Percentiles rank a stretch among this genome's conserved stretches.
Conservation (phyloP, 1,140 invertebrate species). For the Zaprionus kolodkinae region DNA sequence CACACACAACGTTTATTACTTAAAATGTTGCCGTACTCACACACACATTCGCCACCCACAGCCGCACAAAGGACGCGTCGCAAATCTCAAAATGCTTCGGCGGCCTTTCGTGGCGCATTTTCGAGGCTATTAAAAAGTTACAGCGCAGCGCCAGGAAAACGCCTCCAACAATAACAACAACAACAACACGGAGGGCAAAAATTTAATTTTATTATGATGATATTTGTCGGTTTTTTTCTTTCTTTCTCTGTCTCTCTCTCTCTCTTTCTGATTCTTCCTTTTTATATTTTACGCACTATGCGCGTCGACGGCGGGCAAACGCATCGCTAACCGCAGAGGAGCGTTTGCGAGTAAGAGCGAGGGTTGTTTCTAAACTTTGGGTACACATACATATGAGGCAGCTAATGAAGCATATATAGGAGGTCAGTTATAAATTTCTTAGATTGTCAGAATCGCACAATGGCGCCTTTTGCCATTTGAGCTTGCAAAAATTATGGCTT, state of each 20-base stretch:
- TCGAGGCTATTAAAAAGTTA: conserved; percentile 64
- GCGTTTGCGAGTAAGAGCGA: not conserved
- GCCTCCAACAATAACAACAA: conserved; percentile 24
- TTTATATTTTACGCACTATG: conserved; percentile 51
- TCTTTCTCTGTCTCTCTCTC: conserved; percentile 24
- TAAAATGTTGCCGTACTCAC: conserved; percentile 31
- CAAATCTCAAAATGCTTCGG: conserved; percentile 53
- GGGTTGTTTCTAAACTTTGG: not conserved
- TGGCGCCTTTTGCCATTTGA: too few relatives aligned
- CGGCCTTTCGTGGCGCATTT: conserved; percentile 49
- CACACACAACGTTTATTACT: conserved; percentile 40
- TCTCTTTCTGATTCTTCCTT: conserved; percentile 30
- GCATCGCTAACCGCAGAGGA: conserved; percentile 44
- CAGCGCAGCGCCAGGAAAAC: conserved; percentile 32
- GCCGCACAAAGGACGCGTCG: conserved; percentile 3
- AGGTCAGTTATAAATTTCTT: too few relatives aligned
- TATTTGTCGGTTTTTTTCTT: conserved; percentile 20
- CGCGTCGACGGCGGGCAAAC: conserved; percentile 38
- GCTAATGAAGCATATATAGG: too few relatives aligned
- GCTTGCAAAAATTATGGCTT: too few relatives aligned
- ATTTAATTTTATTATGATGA: conserved; percentile 48
- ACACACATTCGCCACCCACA: not conserved
- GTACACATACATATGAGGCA: too few relatives aligned
- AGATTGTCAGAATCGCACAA: not conserved
- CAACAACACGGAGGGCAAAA: conserved; percentile 12